Conservation (phyloP, 1,140 invertebrate genomes). For the Lanistes nyassanus region DNA sequence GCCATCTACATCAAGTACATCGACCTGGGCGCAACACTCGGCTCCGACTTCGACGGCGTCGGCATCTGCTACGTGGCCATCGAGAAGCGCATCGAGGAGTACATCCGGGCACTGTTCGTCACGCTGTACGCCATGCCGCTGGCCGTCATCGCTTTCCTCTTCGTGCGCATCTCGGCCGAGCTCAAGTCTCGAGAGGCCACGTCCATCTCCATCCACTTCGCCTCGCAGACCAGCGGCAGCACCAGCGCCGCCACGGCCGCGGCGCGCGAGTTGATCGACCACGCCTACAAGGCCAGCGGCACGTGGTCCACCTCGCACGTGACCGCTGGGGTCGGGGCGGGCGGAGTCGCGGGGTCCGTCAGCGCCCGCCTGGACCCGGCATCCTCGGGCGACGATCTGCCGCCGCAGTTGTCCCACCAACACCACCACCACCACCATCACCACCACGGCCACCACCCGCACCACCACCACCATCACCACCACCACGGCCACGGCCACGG, state of each 20-base stretch:
- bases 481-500: conserved; percentile 1
- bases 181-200: conserved; percentile 71
- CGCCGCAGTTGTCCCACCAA: conserved; percentile 37
- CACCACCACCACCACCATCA: conserved; percentile 46
- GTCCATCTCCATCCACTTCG: conserved; percentile 65
- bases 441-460: conserved; percentile 60
- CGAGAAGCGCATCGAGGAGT: conserved; percentile 65
- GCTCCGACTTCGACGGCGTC: conserved; percentile 50
- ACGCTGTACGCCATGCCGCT: conserved; percentile 76
- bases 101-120: conserved; percentile 65
- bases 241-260: conserved; percentile 1
- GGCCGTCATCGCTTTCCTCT: conserved; percentile 73
- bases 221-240: conserved; percentile 52
- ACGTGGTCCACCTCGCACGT: conserved; percentile 17
- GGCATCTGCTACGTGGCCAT: conserved; percentile 65
- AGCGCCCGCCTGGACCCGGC: not conserved
- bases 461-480: conserved; percentile 7
- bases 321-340: not conserved
- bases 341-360: not conserved
- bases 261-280: conserved; percentile 18
- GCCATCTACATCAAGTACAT: conserved; percentile 79
- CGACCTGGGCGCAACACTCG: conserved; percentile 72
- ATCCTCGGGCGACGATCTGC: conserved; percentile 45
- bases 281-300: conserved; percentile 20
- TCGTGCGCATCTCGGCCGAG: conserved; percentile 74